These are phyloP conservation scores for Opisthocomus hoazin DNA, from an alignment of 2,113 vertebrate genomes.

Conservation along the genomic window DNA sequence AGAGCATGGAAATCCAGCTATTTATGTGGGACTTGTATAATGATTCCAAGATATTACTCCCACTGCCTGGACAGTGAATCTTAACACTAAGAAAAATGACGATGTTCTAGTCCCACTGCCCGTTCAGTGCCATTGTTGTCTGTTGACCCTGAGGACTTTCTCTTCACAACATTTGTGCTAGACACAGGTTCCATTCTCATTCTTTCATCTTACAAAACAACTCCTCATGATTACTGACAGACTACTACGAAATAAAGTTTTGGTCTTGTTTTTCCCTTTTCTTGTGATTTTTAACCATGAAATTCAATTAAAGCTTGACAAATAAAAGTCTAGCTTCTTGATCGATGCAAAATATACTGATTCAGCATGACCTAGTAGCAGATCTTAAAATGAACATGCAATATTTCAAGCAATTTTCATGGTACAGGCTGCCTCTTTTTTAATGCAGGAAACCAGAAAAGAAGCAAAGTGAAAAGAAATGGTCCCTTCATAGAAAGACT, in stretches of 20 bases:
- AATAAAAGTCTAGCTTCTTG: conserved; percentile 30
- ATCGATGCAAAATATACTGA: conserved; percentile 50
- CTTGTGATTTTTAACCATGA: conserved; percentile 19
- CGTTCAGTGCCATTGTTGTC: neutral
- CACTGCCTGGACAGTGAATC: neutral
- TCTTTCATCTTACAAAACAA: conserved; percentile 40
- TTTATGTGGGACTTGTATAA: neutral
- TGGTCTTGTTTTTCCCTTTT: neutral
- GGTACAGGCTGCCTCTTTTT: neutral
- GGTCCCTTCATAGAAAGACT: conserved; percentile 54
- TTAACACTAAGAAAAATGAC: neutral
- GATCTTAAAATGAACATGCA: conserved; percentile 45
- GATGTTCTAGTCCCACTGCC: neutral
- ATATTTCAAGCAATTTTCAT: conserved; percentile 56
- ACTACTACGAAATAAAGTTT: neutral
- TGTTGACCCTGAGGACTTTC: neutral
- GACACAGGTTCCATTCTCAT: conserved; percentile 22
- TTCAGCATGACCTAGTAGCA: conserved; percentile 25
- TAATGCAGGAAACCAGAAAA: conserved; percentile 33
- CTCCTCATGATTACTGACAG: neutral
- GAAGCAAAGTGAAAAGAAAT: conserved; percentile 54
- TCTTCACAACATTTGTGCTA: neutral
- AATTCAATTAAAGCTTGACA: conserved; percentile 52
- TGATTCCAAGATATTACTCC: neutral
- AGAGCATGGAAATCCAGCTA: neutral